Percentiles rank a stretch among this genome's conserved stretches.
These are phyloP conservation scores for Empidonax traillii DNA, from an alignment of 2,113 vertebrate genomes.

Conservation along the genomic window DNA sequence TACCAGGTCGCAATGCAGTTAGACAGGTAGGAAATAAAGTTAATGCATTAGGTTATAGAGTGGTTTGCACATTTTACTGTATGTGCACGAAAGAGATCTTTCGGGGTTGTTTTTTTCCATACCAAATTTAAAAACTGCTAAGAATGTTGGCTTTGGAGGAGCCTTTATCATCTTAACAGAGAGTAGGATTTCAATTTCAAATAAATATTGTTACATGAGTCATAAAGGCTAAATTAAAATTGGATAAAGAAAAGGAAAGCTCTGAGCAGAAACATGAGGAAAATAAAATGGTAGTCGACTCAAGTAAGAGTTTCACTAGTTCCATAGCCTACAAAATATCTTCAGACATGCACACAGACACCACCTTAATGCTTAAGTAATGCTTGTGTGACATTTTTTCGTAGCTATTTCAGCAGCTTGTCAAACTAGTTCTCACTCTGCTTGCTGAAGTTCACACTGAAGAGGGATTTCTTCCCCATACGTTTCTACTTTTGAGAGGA, in stretches of 20 bases:
- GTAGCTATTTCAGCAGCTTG: background rate
- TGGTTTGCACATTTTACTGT: background rate
- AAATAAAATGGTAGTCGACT: background rate
- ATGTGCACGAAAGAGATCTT: background rate
- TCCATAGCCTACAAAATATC: background rate
- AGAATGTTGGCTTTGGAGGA: background rate
- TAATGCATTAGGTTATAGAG: conserved; percentile 15
- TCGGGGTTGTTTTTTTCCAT: background rate
- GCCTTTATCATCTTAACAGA: background rate
- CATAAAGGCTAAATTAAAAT: background rate
- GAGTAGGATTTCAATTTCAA: background rate
- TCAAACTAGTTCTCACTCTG: background rate
- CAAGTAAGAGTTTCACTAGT: background rate
- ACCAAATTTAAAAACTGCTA: background rate
- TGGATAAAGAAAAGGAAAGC: background rate
- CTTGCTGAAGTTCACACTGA: background rate
- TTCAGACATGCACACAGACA: background rate
- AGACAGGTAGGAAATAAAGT: conserved; percentile 48
- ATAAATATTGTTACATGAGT: background rate
- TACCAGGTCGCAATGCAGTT: conserved; percentile 7
- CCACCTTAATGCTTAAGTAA: background rate
- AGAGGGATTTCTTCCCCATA: background rate
- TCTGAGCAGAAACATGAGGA: background rate
- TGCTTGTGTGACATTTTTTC: background rate
- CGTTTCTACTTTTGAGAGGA: background rate